Base-by-base conservation (phyloP, 2,113 vertebrate genomes). In the Dipodomys stephensi region DNA sequence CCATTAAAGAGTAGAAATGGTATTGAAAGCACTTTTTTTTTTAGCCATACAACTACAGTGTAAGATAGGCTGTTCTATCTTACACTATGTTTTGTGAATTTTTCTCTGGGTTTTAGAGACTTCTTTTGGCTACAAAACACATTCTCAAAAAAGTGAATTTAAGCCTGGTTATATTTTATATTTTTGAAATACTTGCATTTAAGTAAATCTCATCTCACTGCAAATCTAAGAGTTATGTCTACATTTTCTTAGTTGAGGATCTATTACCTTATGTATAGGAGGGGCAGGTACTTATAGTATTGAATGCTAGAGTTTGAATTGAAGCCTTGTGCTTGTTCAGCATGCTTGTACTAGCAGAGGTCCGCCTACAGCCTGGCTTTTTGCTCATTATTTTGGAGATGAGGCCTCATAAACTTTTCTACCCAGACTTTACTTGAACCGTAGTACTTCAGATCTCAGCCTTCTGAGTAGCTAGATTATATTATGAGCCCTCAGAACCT, bases 211-310 rank as follows among this genome's bases (percentile, higher is more conserved):
- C 30, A 8, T 93, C 46, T 94, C 27, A 73, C 53, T 93, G 7
- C 78, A 94, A 94, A 53, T 68, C 64, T 72, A n/a, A 86, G 57
- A 74, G 46, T 83, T 94, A 64, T 65, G 28, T 49, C 62, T 96
- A 39, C 28, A 53, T 84, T 87, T 94, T 83, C 39, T 69, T 92
- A 83, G 71, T 83, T 60, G 60, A 79, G 18, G 32, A 79, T 94
- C 90, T 64, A 46, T 84, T 93, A 89, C 44, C 62, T 91, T 95
- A 25, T 93, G 8, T 62, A 87, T 91, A 87, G 22, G 83, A 77
- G 64, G 30, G 28, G 39, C 25, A 87, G 22, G 57, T 94, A 91
- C 18, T 7, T 49, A 15, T 46, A 73, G 57, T 85, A 71, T 94
- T 90, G 49, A 49, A 12, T 49, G 49, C 49, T 49, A 49, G 49